These are phyloP conservation scores for Cantharis lateralis DNA, from an alignment of 2,888 invertebrate species.

Conservation along the genomic window DNA sequence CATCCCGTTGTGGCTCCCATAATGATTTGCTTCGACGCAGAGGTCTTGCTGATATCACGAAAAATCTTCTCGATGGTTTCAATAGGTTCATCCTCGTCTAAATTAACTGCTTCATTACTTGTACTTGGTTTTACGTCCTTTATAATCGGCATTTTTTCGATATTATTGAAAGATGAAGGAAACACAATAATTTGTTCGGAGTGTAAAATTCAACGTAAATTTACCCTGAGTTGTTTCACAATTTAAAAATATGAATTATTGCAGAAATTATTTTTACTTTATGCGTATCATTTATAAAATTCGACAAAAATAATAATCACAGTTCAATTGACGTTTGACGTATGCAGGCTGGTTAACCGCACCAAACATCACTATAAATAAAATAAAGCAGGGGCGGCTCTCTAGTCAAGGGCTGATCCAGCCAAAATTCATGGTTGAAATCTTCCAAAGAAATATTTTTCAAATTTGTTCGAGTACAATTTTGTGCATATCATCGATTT, in stretches of 20 bases:
- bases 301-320: background rate
- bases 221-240: background rate
- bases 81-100: conserved; percentile 66
- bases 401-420: no score
- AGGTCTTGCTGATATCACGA: conserved; percentile 81
- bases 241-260: background rate
- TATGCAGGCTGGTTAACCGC: background rate
- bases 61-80: conserved; percentile 74
- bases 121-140: conserved; percentile 38
- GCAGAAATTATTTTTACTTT: background rate
- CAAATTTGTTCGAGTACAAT: no score
- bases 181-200: background rate
- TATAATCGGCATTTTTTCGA: background rate
- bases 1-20: conserved; percentile 90
- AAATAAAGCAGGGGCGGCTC: background rate
- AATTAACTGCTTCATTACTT: conserved; percentile 64
- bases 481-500: no score
- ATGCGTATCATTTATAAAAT: background rate
- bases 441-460: no score
- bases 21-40: conserved; percentile 84
- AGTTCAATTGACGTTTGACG: background rate
- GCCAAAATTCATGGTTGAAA: no score
- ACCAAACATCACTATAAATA: background rate
- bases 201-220: background rate
- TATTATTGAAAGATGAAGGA: background rate